A percentile compares a stretch with the other conserved stretches of the same genome.
Evolutionary conservation across 2,113 vertebrate species (phyloP).

Genomic region (Phrynosoma platyrhinos): DNA sequence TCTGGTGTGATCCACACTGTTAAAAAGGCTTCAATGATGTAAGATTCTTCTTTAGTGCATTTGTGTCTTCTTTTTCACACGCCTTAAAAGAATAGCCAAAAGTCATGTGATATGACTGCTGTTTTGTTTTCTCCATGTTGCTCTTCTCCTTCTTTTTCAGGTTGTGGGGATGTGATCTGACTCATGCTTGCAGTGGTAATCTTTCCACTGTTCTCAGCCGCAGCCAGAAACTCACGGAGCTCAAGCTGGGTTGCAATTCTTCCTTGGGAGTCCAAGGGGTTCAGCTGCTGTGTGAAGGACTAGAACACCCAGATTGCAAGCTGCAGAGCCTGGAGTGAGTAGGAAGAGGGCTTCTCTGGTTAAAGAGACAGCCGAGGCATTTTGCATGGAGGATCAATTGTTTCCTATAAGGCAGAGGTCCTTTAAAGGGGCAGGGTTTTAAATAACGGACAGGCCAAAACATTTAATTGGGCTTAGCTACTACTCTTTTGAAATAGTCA

Average conservation of each 20-base stretch:
- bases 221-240: constrained; percentile 20
- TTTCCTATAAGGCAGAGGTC: too few species aligned
- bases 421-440: neutral
- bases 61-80: neutral
- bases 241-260: constrained; percentile 55
- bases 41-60: neutral
- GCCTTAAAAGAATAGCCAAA: neutral
- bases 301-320: constrained; percentile 47
- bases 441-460: too few species aligned
- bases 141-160: constrained; percentile 26
- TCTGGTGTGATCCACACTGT: too few species aligned
- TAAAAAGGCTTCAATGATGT: neutral
- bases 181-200: constrained; percentile 33
- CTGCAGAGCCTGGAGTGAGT: constrained; percentile 61
- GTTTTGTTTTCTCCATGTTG: neutral
- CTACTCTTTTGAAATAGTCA: too few species aligned
- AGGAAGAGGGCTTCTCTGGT: neutral
- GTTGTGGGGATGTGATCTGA: constrained; percentile 42
- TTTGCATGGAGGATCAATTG: neutral
- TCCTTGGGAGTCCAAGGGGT: constrained; percentile 7
- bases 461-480: too few species aligned
- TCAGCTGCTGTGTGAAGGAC: constrained; percentile 31
- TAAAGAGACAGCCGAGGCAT: neutral
- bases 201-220: neutral
- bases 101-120: neutral